Base-by-base conservation (phyloP, 2,797 vertebrate species). In the Gallirallus australis region DNA sequence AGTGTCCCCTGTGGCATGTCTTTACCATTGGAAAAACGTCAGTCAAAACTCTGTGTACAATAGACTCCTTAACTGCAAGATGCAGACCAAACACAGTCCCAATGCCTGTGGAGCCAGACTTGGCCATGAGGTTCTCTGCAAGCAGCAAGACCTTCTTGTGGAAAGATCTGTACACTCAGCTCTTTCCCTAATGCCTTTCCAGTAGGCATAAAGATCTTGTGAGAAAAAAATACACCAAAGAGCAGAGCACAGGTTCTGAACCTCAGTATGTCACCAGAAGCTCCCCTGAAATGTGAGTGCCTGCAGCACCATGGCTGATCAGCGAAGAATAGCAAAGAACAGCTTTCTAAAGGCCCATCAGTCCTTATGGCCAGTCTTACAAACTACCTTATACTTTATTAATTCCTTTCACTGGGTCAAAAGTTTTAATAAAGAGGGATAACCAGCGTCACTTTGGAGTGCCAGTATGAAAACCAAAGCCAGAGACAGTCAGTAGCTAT, bases 21-120 rank as follows among this genome's bases (percentile, higher is more conserved):
- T 90, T 78, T 59, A 33, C 11, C 5, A 0, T 20, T 39, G 31
- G 56, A 65, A 88, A 48, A 0, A 1, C 3, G 4, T 19, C 5
- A 10, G 27, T 35, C 48, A 86, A 66, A 75, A n/a, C n/a, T 50
- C 19, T 14, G 4, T 7, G 52, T 15, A 21, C 39, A 64, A 40
- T 7, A 14, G 23, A 24, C 8, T 54, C 39, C 42, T 45, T 30
- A 31, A 7, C 24, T 66, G 30, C 0, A 25, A 70, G 56, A 39
- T 1, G 3, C 45, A 65, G 25, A 40, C 47, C 47, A 33, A 40
- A 8, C 40, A 68, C 35, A 68, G 59, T 37, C 33, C 40, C 2
- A 1, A 5, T 0, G 8, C 4, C n/a, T 28, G 21, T n/a, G 47
- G 69, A 63, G 52, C 27, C 53, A 56, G 19, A 6, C 33, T 4